phyloP scores from a whole-genome alignment of 2,797 vertebrate genomes.

The Loriculus beryllinus region DNA sequence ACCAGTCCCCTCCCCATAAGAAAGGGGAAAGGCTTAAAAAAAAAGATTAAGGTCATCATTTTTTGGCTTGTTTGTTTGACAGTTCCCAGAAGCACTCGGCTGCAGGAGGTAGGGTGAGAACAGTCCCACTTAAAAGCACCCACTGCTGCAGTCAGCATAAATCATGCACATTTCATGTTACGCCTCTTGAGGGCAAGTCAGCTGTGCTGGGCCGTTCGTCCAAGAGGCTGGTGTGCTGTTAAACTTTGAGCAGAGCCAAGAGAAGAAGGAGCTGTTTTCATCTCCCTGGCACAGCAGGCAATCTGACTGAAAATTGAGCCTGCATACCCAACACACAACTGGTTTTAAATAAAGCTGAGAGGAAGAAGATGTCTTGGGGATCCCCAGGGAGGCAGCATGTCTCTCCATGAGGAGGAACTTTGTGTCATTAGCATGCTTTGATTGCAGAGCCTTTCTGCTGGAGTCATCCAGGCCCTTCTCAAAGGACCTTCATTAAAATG shows the following conservation, averaged over 20 bases:
- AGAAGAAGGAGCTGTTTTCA: neutral
- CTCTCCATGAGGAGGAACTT: rapidly evolving
- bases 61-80: conserved; percentile 17
- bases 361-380: neutral
- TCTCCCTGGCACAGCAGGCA: neutral
- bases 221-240: neutral
- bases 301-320: neutral
- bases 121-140: neutral
- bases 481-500: neutral
- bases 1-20: neutral
- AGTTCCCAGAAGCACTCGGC: neutral
- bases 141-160: conserved; percentile 10
- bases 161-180: neutral
- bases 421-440: neutral
- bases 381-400: neutral
- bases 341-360: neutral
- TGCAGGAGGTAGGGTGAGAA: neutral
- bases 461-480: neutral
- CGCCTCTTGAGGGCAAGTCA: neutral
- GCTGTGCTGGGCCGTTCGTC: neutral
- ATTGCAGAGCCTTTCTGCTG: neutral
- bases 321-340: rapidly evolving
- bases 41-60: neutral
- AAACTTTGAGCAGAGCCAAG: neutral
- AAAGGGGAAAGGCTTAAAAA: neutral